Evolutionary conservation across 2,797 vertebrate genomes (phyloP).

Genomic region (Hirundo rustica): DNA sequence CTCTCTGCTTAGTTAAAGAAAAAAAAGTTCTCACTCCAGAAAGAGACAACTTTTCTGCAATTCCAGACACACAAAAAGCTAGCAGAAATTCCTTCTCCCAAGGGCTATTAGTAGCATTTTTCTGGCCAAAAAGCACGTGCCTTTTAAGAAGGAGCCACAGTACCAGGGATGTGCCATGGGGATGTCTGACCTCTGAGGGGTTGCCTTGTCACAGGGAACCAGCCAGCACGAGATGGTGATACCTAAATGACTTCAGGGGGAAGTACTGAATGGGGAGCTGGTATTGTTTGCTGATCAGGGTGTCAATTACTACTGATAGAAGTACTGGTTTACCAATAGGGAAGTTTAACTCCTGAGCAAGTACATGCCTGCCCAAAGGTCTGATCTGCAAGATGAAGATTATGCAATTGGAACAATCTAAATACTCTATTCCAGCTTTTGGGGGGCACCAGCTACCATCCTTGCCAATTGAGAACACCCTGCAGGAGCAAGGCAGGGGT

Average conservation of each 20-base stretch:
- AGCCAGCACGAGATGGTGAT: not conserved
- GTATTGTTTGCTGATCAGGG: not conserved
- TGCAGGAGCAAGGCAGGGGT: not conserved
- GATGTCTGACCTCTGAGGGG: not conserved
- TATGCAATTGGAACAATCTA: not conserved
- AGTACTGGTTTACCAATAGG: not conserved
- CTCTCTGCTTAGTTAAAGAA: not conserved
- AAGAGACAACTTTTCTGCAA: not conserved
- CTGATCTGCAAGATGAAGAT: not conserved
- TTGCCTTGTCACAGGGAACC: not conserved
- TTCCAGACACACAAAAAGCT: accelerated
- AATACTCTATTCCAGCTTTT: not conserved
- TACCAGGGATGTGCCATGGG: not conserved
- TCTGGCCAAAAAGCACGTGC: not conserved
- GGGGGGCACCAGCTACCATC: not conserved
- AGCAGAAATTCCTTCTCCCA: not conserved
- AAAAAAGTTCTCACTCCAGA: not conserved
- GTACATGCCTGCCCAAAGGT: not conserved
- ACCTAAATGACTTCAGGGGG: not conserved
- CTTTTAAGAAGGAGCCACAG: not conserved
- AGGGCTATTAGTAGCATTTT: not conserved
- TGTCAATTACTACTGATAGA: not conserved
- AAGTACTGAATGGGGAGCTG: not conserved
- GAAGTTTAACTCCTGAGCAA: not conserved
- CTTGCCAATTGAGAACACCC: not conserved